Percentiles rank a stretch among this genome's conserved stretches.
phyloP scores from a whole-genome alignment of 35 echinoderm and acorn worm genomes.

The Heliocidaris erythrogramma region DNA sequence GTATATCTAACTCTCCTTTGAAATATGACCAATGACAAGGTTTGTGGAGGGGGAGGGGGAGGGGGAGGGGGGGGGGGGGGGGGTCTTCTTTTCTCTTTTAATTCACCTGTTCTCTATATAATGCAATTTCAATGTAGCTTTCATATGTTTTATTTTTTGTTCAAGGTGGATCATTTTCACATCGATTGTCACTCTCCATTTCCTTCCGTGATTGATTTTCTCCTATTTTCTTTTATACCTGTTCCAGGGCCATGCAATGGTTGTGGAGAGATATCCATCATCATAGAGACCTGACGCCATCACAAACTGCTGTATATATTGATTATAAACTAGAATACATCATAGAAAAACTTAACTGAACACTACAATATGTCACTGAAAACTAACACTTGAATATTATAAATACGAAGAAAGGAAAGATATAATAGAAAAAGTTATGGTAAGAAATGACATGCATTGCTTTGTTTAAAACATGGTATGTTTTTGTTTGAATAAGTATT shows the following conservation, averaged over 20 bases:
- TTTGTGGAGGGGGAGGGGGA: no score
- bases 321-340: constrained; percentile 3
- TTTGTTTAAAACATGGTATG: not conserved
- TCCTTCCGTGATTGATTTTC: not conserved
- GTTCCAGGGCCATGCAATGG: constrained; percentile 85
- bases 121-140: not conserved
- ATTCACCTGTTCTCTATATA: not conserved
- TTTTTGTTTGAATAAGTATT: not conserved
- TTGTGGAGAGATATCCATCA: constrained; percentile 87
- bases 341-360: not conserved
- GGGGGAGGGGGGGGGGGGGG: no score
- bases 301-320: not conserved
- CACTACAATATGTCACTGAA: not conserved
- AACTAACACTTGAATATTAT: not conserved
- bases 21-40: not conserved
- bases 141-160: not conserved
- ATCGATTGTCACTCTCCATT: not conserved
- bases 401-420: not conserved
- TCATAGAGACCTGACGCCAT: not conserved
- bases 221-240: constrained; percentile 45
- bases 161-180: not conserved
- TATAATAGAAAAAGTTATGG: not conserved
- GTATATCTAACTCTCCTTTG: no score
- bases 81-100: not conserved
- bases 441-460: not conserved